phyloP scores from a whole-genome alignment of 2,888 invertebrate species.

The Ormyrus pomaceus region DNA sequence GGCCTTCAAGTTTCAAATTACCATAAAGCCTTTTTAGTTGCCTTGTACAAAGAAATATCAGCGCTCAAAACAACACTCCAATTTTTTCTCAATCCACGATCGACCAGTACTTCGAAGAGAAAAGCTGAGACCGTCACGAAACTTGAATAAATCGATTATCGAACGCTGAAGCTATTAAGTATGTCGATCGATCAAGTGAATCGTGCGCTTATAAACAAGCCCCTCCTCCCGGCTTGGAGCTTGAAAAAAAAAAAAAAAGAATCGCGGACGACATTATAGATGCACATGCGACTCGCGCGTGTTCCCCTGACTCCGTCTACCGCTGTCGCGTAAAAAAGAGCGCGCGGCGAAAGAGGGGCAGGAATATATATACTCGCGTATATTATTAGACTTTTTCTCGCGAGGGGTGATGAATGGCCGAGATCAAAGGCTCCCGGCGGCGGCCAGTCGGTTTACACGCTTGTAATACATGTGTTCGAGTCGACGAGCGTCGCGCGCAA shows the following conservation, averaged over 20 bases:
- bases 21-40: too few relatives aligned
- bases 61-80: too few relatives aligned
- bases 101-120: too few relatives aligned
- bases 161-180: too few relatives aligned
- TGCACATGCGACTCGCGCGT: slow-evolving; percentile 6
- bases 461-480: slow-evolving; percentile 73
- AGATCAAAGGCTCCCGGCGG: slow-evolving; percentile 71
- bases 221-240: not conserved
- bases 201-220: too few relatives aligned
- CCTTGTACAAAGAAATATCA: too few relatives aligned
- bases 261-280: slow-evolving; percentile 3
- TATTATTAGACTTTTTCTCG: slow-evolving; percentile 74
- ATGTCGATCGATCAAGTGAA: too few relatives aligned
- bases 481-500: slow-evolving; percentile 31
- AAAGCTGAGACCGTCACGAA: too few relatives aligned
- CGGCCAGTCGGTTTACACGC: slow-evolving; percentile 73
- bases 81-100: too few relatives aligned
- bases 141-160: too few relatives aligned
- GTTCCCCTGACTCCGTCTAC: slow-evolving; percentile 10
- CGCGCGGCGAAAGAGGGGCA: not conserved
- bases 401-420: slow-evolving; percentile 73
- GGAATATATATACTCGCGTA: slow-evolving; percentile 52
- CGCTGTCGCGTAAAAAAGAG: not conserved
- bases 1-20: too few relatives aligned
- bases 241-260: not conserved